Evolutionary conservation across 2,888 invertebrate species (phyloP).

Genomic region (Bhutanitis thaidina): DNA sequence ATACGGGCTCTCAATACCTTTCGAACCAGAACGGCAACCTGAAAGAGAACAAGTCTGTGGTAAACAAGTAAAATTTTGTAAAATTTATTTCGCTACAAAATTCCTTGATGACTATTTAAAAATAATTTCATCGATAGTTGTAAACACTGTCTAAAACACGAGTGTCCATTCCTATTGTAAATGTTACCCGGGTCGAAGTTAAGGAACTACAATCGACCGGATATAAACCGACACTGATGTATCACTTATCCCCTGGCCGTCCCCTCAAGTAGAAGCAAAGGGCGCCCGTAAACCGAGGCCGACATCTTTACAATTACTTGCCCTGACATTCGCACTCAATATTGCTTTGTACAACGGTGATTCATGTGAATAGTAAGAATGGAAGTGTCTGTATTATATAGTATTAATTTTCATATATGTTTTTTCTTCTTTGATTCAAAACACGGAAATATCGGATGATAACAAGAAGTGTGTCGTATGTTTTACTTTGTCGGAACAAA

Average conservation of each 20-base stretch:
- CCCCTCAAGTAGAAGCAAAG: constrained; percentile 32
- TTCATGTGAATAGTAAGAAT: constrained; percentile 33
- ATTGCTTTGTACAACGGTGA: constrained; percentile 48
- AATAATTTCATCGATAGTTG: no score
- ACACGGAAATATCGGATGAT: no score
- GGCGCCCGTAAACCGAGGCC: constrained; percentile 53
- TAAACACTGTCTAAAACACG: constrained; percentile 12
- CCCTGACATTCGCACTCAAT: constrained; percentile 67
- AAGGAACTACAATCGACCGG: constrained; percentile 30
- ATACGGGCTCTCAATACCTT: no score
- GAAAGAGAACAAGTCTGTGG: no score
- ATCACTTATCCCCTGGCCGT: constrained; percentile 50
- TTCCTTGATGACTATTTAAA: no score
- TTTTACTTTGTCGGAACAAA: no score
- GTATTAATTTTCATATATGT: no score
- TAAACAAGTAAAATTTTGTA: no score
- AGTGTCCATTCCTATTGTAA: constrained; percentile 1
- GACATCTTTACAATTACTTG: constrained; percentile 69
- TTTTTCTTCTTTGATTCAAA: no score
- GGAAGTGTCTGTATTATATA: constrained; percentile 1
- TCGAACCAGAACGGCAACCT: no score
- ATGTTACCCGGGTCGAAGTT: not conserved
- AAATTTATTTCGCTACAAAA: no score
- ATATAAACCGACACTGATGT: constrained; percentile 64
- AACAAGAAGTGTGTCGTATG: no score